Base-by-base conservation (phyloP, 2,888 invertebrate species). In the Cyrtodaria siliqua region DNA sequence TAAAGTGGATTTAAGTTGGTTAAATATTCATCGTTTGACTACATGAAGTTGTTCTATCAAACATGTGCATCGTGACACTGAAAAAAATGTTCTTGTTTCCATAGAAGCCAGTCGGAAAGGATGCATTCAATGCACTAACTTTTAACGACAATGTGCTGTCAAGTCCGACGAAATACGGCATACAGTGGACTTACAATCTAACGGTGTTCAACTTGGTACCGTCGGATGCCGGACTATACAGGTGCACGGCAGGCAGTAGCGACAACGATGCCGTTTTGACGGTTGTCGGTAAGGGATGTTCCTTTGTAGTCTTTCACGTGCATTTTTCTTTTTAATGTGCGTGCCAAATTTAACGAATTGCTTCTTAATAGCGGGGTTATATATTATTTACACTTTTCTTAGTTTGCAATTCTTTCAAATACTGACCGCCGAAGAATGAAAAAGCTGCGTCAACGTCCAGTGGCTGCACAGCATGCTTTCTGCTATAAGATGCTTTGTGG, bases 181-280 rank as follows among this genome's bases (percentile, higher is more conserved):
- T 84, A n/a, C 64, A 60, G 18, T 84, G 85, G 52, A 72, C 70
- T 2, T 84, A 83, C 60, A 87, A 87, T 67, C 70, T 87, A 49
- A 85, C 85, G 16, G 82, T 87, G 40, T 50, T 68, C 52, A 77
- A 77, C 27, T 77, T 87, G 44, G 67, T 64, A 16, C 40, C 76
- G 14, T 16, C 62, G 14, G 87, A 87, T 44, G 77, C 81, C n/a
- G 85, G 80, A 2, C 59, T 70, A 3, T 87, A 87, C 63, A 73
- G 75, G 20, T 85, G 85, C 38, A 73, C 79, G 2, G 79, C 84
- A 0, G 84, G 80, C 14, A 55, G 76, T 12, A 49, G 44, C 1
- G 67, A 79, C 16, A 67, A 77, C 24, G 69, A 79, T 14, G 83
- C 77, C 16, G 79, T 62, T n/a, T 67, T 86, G n/a, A 72, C 73